Evolutionary conservation across 2,113 vertebrate genomes (phyloP), one percentile per base, ranked within the genome.

Genomic region (Lonchura striata): DNA sequence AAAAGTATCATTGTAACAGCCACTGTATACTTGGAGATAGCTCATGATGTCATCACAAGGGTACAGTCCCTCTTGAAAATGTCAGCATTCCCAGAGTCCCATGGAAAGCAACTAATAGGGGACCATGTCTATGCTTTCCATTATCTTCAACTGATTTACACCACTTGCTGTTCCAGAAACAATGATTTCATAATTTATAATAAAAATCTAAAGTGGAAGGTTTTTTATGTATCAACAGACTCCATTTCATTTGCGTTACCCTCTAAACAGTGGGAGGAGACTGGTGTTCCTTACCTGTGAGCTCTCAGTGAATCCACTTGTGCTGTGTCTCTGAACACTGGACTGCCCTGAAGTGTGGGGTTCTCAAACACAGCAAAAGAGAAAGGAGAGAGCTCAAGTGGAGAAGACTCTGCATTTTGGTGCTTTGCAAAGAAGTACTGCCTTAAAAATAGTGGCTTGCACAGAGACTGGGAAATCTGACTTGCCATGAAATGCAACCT

Each of bases 391-490:
- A 52, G 15, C 39, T 42, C 0, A 0, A 35, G 16, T 4, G 13
- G 42, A 65, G 37, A 66, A 17, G n/a, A 66, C n/a, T 44, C 21
- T 68, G 46, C 42, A 49, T 15, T 30, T 49, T 4, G 1, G 28
- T 12, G 16, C 50, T 77, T 25, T 50, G 42, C 39, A 82, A 18
- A n/a, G 59, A 54, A 61, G 49, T 46, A 11, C 24, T 72, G n/a
- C 30, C 46, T 86, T 70, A 66, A 68, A 82, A 88, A n/a, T 0
- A 46, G 18, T 14, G 22, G 11, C 35, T 79, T 69, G 33, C 24
- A n/a, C 0, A 0, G 24, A 49, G 33, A 27, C 16, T 0, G 1
- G 27, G 66, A 78, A 77, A 66, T 37, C 5, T 21, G 35, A 46
- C 21, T 75, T 74, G 39, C 63, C 60, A 11, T 44, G 35, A 90